phyloP scores from a whole-genome alignment of 2,113 vertebrate species.

The Gulo gulo region DNA sequence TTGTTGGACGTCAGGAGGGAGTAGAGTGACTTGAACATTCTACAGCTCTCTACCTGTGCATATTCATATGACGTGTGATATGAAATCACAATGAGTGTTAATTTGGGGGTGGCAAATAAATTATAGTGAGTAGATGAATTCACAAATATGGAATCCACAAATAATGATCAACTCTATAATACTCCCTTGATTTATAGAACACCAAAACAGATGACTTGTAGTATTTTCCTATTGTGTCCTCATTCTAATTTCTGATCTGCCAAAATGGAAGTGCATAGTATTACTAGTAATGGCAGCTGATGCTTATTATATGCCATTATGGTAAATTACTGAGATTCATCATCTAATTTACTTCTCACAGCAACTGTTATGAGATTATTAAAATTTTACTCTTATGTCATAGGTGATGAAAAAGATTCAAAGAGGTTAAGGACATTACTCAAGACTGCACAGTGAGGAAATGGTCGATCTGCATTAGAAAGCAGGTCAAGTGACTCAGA shows the following conservation, averaged over 20 bases:
- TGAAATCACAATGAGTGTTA: neutral
- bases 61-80: neutral
- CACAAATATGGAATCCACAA: neutral
- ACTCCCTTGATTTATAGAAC: neutral
- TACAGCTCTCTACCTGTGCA: neutral
- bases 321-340: neutral
- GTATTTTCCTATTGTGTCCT: neutral
- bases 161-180: neutral
- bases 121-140: neutral
- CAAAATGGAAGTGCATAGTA: neutral
- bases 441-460: neutral
- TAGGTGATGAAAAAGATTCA: neutral
- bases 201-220: neutral
- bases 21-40: neutral
- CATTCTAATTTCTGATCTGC: neutral
- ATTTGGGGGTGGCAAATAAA: neutral
- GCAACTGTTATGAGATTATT: neutral
- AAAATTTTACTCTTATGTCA: neutral
- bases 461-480: neutral
- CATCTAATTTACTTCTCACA: neutral
- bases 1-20: neutral
- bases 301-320: neutral
- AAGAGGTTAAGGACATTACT: neutral
- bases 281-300: neutral
- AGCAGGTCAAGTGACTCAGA: neutral